Evolutionary conservation across 2,888 invertebrate genomes (phyloP), one percentile per base, ranked within the genome.

Genomic region (Mayetiola destructor): DNA sequence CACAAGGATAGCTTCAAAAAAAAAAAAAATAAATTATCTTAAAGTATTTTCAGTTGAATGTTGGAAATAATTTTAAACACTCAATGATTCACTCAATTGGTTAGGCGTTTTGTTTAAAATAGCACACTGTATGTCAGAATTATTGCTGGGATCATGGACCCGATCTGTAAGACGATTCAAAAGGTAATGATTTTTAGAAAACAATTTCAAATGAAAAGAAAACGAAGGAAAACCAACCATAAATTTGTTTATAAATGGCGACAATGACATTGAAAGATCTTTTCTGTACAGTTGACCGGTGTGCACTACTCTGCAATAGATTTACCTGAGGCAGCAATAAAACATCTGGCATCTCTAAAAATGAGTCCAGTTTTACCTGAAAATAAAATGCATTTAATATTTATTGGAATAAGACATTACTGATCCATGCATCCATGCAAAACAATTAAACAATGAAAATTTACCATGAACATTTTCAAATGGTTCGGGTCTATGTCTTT

Each of bases 401-500:
- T 35, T 32, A 29, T 55, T 18, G 16, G 10, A 35, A 29, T 16
- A 40, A 40, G 20, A 40, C n/a, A 10, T 18, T 3, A 10, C 21
- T 18, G 18, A 40, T 12, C 3, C 14, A 18, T 2, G 32, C 12
- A 14, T 4, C n/a, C 16, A 30, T 30, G 10, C n/a, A 27, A 54
- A 30, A 16, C 18, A 39, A 12, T 8, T 4, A 39, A 12, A 20
- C n/a, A n/a, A n/a, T n/a, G n/a, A n/a, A n/a, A n/a, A n/a, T n/a
- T n/a, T 72, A 84, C 83, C 72, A 85, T 75, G 71, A 88, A 87
- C 63, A 78, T 79, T 68, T 85, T 84, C 2, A 95, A 76, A 61
- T 87, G 82, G 59, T 83, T 76, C 2, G 87, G 81, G 68, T 95
- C 93, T 83, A 94, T 89, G 55, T 91, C 92, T 12, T 88, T 86